phyloP scores from a whole-genome alignment of 2,797 vertebrate species.

The Acanthis flammea region DNA sequence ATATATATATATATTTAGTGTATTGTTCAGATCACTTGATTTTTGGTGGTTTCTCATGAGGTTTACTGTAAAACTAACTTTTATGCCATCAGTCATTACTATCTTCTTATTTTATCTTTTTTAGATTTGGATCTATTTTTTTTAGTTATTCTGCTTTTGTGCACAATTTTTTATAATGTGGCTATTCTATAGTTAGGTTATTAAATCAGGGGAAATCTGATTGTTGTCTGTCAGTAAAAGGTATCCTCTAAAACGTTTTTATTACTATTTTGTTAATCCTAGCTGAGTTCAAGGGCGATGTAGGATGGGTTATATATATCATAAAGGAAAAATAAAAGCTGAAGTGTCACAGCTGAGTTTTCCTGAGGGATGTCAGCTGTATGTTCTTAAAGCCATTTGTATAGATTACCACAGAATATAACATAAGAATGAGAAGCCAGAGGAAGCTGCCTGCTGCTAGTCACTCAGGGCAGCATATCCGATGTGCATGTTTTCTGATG shows the following conservation, averaged over 20 bases:
- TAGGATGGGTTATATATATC: neutral
- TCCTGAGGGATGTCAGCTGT: neutral
- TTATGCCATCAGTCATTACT: neutral
- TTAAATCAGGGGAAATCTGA: neutral
- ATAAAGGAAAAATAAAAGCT: neutral
- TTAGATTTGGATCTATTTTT: neutral
- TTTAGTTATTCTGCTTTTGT: neutral
- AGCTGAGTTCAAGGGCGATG: neutral
- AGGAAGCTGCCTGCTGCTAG: neutral
- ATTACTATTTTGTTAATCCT: neutral
- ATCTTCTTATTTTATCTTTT: neutral
- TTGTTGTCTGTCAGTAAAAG: neutral
- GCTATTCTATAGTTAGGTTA: neutral
- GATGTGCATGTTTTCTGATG: neutral
- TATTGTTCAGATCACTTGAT: neutral
- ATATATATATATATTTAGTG: neutral
- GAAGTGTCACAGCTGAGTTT: neutral
- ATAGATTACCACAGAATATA: neutral
- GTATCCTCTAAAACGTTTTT: neutral
- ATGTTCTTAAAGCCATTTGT: neutral
- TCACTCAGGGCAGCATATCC: rapidly evolving
- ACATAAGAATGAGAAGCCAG: neutral
- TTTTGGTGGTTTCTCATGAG: neutral
- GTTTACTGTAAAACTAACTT: neutral
- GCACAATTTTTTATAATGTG: neutral